Conservation (phyloP, 2,888 invertebrate genomes). For the Calliopum simillimum region DNA sequence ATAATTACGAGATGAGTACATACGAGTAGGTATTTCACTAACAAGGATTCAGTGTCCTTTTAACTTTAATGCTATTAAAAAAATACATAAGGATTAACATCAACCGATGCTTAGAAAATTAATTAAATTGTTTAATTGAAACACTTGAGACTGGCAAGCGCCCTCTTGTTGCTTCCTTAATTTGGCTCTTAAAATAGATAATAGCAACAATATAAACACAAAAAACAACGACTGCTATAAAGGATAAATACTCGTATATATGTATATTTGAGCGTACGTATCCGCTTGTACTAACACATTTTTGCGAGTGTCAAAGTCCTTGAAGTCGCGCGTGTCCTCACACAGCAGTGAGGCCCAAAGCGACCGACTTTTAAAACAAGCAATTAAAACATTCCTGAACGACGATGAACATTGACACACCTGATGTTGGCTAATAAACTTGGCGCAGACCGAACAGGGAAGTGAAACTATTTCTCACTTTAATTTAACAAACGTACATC, state of each 20-base stretch:
- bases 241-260: no score
- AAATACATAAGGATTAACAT: neutral
- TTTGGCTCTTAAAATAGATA: no score
- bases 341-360: neutral
- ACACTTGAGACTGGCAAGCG: neutral
- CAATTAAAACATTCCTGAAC: conserved; percentile 21
- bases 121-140: conserved; percentile 24
- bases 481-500: no score
- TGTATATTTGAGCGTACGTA: no score
- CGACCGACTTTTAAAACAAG: conserved; percentile 9
- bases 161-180: no score
- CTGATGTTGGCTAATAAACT: conserved; percentile 27
- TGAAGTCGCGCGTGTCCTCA: conserved; percentile 1
- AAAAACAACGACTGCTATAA: no score
- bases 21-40: no score
- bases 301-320: neutral
- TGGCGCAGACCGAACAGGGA: neutral
- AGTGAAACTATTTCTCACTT: neutral
- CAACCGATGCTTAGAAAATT: neutral
- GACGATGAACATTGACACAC: conserved; percentile 17
- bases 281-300: no score
- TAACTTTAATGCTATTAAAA: conserved; percentile 8
- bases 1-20: no score
- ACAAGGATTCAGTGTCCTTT: conserved; percentile 20
- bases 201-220: no score